These are phyloP conservation scores for Platysteira castanea DNA, from an alignment of 2,113 vertebrate species.

Conservation along the genomic window DNA sequence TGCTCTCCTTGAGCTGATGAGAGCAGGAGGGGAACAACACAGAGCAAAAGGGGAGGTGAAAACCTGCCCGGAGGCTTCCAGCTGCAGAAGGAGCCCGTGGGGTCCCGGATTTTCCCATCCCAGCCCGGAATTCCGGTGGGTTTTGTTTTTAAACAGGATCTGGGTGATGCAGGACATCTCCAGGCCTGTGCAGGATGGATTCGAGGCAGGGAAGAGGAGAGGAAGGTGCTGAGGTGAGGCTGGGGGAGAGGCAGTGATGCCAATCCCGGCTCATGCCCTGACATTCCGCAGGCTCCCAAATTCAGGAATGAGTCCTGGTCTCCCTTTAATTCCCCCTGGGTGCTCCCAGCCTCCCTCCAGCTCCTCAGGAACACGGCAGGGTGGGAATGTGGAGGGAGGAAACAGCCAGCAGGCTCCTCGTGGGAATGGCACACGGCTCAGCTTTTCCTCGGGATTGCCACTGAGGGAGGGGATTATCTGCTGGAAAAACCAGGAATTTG, in stretches of 20 bases:
- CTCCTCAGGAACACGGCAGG: neutral
- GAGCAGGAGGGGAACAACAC: neutral
- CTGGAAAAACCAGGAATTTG: neutral
- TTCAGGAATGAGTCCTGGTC: neutral
- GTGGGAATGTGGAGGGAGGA: neutral
- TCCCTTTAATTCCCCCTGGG: neutral
- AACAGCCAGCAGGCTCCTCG: neutral
- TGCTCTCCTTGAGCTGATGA: neutral
- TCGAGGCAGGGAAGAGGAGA: neutral
- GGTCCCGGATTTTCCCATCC: neutral
- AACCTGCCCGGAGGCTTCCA: neutral
- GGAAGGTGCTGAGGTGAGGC: constrained; percentile 16
- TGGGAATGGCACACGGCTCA: neutral
- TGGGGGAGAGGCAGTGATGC: constrained; percentile 28
- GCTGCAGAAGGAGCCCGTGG: neutral
- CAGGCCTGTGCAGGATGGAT: neutral
- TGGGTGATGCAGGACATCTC: neutral
- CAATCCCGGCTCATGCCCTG: constrained; percentile 14
- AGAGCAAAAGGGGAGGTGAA: neutral
- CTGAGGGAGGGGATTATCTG: neutral
- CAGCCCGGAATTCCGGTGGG: neutral
- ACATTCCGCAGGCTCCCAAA: neutral
- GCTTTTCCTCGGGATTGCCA: neutral
- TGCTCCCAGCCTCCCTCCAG: neutral
- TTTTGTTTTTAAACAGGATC: neutral